These are phyloP conservation scores for Phaetusa simplex DNA, from an alignment of 2,113 vertebrate genomes.

Conservation along the genomic window DNA sequence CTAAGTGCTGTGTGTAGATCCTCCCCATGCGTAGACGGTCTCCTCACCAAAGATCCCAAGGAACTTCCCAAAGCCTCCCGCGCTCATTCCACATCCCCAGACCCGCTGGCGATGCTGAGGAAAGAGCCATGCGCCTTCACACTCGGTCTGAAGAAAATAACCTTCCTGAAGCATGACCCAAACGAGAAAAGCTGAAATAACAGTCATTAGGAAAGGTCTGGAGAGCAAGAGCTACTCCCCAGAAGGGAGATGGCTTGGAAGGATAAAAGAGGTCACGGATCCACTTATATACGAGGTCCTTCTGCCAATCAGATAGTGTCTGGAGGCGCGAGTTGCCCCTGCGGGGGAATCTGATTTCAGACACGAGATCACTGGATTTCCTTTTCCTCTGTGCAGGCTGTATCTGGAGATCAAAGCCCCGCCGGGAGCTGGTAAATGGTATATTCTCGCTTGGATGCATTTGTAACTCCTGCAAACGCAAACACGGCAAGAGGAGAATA, in stretches of 20 bases:
- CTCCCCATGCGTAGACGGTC: background rate
- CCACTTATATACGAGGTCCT: background rate
- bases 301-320: conserved; percentile 63
- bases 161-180: background rate
- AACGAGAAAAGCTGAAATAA: background rate
- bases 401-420: conserved; percentile 79
- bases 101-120: background rate
- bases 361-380: conserved; percentile 71
- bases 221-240: background rate
- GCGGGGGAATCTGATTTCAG: conserved; percentile 58
- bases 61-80: background rate
- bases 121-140: background rate
- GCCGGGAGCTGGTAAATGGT: conserved; percentile 65
- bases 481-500: conserved; percentile 67
- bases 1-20: background rate
- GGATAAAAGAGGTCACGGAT: conserved; percentile 11
- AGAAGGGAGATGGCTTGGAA: background rate
- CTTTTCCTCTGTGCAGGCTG: conserved; percentile 59
- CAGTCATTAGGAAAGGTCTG: background rate
- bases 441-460: conserved; percentile 69
- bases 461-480: conserved; percentile 52
- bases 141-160: background rate
- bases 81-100: background rate
- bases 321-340: conserved; percentile 1
- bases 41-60: background rate